Base-by-base conservation (phyloP, 2,113 vertebrate genomes). In the Stercorarius parasiticus region DNA sequence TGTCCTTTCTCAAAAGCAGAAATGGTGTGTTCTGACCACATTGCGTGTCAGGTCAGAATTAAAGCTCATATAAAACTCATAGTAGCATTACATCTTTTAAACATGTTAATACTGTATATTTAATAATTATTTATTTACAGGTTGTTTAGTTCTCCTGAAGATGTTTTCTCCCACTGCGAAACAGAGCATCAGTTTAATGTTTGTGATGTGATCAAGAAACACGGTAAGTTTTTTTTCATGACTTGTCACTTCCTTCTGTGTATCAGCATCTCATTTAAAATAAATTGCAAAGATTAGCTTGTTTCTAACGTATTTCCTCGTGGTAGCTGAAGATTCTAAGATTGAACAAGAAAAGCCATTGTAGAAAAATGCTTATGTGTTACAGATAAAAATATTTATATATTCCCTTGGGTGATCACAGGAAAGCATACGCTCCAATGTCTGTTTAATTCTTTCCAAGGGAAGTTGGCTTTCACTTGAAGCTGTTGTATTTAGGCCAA, bases 81-180 rank as follows among this genome's bases (percentile, higher is more conserved):
- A 19, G 27, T 8, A 71, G 23, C 1, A 6, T 72, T 59, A 22
- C 1, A 38, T 5, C 3, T 43, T 85, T 4, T 23, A 14, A 40
- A 2, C 1, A 0, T 36, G 5, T 20, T 25, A 50, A 1, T 27
- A 4, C 14, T 81, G 27, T 0, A 2, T 66, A 1, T 32, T 95
- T 90, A 50, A 49, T 64, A 76, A 36, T 66, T 96, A 25, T 12
- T 49, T 84, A 6, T 45, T 83, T 92, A 25, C 91, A 99, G 99
- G 94, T 92, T 93, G 58, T 98, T 99, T 47, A 72, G 13, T 66
- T 99, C 98, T 53, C 98, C 99, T 13, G 79, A 98, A 82, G 98
- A 97, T 77, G 98, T 97, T 1, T 98, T 99, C 94, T 98, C 97
- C 83, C 99, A 99, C 91, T 99, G 99, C 97, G 95, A 97, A 43